These are phyloP conservation scores for Carassius gibelio DNA, from an alignment of 2,113 vertebrate genomes.

Conservation along the genomic window DNA sequence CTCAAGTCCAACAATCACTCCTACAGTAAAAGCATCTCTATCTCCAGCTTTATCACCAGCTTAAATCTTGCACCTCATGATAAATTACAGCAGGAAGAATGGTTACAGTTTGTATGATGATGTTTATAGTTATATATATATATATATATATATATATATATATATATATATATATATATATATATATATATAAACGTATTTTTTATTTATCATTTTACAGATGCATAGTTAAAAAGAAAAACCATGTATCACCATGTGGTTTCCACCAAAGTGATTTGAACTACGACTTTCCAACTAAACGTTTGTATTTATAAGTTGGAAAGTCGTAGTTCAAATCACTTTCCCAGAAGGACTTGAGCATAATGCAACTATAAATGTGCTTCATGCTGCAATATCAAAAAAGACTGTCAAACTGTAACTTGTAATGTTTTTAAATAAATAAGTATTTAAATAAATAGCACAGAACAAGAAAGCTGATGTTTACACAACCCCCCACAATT, in stretches of 20 bases:
- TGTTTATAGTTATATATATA: neutral
- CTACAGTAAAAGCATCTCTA: slow-evolving; percentile 8
- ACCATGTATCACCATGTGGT: no score
- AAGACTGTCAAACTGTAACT: neutral
- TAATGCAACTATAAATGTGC: neutral
- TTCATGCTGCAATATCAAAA: neutral
- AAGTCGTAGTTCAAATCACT: no score
- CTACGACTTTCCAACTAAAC: no score
- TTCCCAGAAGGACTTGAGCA: no score
- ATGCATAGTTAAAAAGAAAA: no score
- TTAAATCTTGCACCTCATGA: neutral
- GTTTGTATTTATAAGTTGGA: no score
- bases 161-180: no score
- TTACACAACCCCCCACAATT: neutral
- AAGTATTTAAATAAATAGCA: neutral
- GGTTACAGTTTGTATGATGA: neutral
- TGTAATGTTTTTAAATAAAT: neutral
- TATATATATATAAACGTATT: no score
- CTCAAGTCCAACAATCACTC: slow-evolving; percentile 12
- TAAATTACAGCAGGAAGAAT: neutral
- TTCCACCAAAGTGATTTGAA: no score
- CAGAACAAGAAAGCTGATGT: neutral
- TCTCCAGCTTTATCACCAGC: slow-evolving; percentile 20
- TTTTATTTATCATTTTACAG: no score
- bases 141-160: no score